These are phyloP conservation scores for Leptopilina drosophilae DNA, from an alignment of 2,888 invertebrate genomes.

Conservation along the genomic window DNA sequence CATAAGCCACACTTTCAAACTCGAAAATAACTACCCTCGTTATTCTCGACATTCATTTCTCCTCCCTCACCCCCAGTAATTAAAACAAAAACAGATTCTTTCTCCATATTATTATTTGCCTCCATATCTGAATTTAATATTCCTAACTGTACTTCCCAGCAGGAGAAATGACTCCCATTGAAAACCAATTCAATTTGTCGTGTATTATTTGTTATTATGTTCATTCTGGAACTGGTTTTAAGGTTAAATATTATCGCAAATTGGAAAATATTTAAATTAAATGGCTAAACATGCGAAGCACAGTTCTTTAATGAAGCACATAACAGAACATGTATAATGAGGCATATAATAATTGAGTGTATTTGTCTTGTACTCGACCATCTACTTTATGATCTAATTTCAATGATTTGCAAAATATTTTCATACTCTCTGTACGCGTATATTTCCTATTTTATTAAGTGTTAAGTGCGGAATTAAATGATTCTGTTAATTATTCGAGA, in stretches of 20 bases:
- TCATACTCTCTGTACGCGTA: too few species aligned
- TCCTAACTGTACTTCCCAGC: slow-evolving; percentile 7
- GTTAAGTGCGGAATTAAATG: too few species aligned
- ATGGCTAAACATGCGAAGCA: not conserved
- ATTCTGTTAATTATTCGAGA: too few species aligned
- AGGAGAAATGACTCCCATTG: slow-evolving; percentile 6
- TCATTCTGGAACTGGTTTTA: not conserved
- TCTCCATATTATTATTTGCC: not conserved
- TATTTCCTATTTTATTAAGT: too few species aligned
- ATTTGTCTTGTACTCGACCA: too few species aligned
- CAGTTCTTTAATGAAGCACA: not conserved
- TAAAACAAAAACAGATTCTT: not conserved
- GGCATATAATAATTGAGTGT: not conserved
- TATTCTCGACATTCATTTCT: not conserved
- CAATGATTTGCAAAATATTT: too few species aligned
- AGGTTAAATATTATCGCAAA: not conserved
- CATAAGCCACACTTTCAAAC: not conserved
- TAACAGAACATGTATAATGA: not conserved
- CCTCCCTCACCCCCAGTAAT: not conserved
- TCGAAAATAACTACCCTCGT: too few species aligned
- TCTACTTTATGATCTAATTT: too few species aligned
- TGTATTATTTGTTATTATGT: slow-evolving; percentile 1
- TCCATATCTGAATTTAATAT: not conserved
- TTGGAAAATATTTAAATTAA: not conserved
- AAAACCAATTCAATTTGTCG: slow-evolving; percentile 12